Evolutionary conservation across 2,113 vertebrate species (phyloP), one percentile per base, ranked within the genome.

Genomic region (Nerophis ophidion): DNA sequence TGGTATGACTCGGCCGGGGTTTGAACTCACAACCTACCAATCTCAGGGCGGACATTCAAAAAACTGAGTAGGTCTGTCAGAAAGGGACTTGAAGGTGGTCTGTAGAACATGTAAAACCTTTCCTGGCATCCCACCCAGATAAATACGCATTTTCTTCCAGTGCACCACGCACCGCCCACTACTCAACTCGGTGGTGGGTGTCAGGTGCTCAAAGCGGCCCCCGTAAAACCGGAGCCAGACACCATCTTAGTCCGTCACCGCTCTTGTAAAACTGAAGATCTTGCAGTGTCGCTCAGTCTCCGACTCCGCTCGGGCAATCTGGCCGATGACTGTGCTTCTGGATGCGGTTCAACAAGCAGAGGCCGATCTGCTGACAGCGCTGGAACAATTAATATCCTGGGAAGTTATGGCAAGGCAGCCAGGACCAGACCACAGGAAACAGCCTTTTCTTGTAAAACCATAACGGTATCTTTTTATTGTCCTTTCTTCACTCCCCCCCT

Each of bases 321-420:
- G 85, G 81, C 79, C 84, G 86, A 87, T 85, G 79, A 87, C 76
- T 87, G 75, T 71, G 66, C 72, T 78, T 77, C 72, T 88, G 87
- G 86, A 87, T 63, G 54, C 64, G 36, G 81, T 84, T 88, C 84
- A 87, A 88, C 73, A 73, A 79, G 79, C 82, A 66, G 65, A 68
- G 80, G 68, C 80, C 60, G 68, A 85, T 84, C 77, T 85, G 88
- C 88, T 89, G 88, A 89, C 79, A 70, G 81, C 26, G 63, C 70
- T 81, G 78, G 86, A 88, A 88, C 84, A 84, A 85, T 84, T 85
- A 87, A 88, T 88, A 81, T 78, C 66, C 75, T 75, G 82, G 82
- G 80, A 86, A 88, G 84, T 84, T 84, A 85, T 84, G 82, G 81
- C 81, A 75, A 72, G 45, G 66, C 57, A 70, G 71, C 77, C 80